These are phyloP conservation scores for Heptranchias perlo DNA, from an alignment of 2,113 vertebrate species.

Conservation along the genomic window DNA sequence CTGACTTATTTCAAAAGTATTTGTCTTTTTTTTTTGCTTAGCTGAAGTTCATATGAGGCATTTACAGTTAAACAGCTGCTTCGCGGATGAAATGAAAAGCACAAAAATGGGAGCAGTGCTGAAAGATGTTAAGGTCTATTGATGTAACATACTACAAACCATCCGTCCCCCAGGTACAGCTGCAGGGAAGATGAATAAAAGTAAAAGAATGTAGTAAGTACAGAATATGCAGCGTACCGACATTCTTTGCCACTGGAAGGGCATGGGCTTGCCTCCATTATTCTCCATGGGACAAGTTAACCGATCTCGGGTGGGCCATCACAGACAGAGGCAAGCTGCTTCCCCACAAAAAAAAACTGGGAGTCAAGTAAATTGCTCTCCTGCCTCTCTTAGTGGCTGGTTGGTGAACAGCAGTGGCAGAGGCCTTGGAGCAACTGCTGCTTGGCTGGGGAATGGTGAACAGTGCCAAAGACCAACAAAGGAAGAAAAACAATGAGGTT, in stretches of 20 bases:
- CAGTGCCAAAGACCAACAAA: background rate
- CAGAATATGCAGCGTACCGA: background rate
- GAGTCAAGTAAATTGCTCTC: background rate
- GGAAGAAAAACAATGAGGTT: background rate
- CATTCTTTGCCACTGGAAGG: background rate
- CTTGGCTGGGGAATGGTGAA: background rate
- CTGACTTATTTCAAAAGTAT: background rate
- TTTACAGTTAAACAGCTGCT: conserved; percentile 34
- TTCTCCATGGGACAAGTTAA: background rate
- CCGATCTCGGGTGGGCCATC: no score
- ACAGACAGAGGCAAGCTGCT: background rate
- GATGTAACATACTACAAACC: background rate
- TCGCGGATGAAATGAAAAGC: conserved; percentile 29
- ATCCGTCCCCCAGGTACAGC: conserved; percentile 5
- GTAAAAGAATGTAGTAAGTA: background rate
- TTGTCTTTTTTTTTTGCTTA: background rate
- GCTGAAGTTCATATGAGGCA: background rate
- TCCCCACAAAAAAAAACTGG: background rate
- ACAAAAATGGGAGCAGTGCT: conserved; percentile 29
- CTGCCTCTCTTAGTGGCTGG: background rate
- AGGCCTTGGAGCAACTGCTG: background rate
- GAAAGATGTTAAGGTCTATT: conserved; percentile 31
- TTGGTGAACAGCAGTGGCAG: background rate
- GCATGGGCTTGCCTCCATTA: background rate
- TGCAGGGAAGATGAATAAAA: conserved; percentile 22